Base-by-base conservation (phyloP, 2,888 invertebrate species). In the Andrena camellia region DNA sequence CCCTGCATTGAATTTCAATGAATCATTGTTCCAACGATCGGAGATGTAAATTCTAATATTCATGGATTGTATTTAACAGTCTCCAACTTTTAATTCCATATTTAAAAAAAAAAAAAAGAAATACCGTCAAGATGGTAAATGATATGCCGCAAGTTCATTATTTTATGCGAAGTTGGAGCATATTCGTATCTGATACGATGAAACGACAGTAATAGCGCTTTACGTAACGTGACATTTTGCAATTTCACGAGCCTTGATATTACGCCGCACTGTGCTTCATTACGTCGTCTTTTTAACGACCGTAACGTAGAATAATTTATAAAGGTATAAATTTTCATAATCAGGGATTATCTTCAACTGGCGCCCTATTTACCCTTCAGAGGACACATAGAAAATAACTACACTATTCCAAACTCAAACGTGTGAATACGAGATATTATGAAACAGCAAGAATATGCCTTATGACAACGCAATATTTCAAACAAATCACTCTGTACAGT, bases 211-310 rank as follows among this genome's bases (percentile, higher is more conserved):
- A 72, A 62, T 42, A 29, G 20, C n/a, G 29, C 13, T 57, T 70
- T 52, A 54, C 63, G 33, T 63, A 63, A 76, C 57, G 71, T 60
- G 71, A 71, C 60, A 63, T 71, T 71, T 54, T 52, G 71, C 54
- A 71, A 71, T 54, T 63, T 35, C 63, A 33, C 23, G 26, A 62
- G 71, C 33, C 17, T 50, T 68, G 57, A 59, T 68, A 59, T 59
- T 33, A 13, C 48, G n/a, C 23, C 26, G 31, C 33, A 68, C 6
- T 48, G 42, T 29, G 33, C 48, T 59, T 48, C 60, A 48, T 60
- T 48, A 48, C 50, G n/a, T 13, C 48, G n/a, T 2, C 23, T n/a
- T 48, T 74, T 59, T 48, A 74, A 35, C 60, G 68, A 50, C 59
- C 74, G 67, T 33, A 48, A 50, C 60, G 26, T 26, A 35, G 59